phyloP scores from a whole-genome alignment of 2,888 invertebrate species.

The Nomada fabriciana region DNA sequence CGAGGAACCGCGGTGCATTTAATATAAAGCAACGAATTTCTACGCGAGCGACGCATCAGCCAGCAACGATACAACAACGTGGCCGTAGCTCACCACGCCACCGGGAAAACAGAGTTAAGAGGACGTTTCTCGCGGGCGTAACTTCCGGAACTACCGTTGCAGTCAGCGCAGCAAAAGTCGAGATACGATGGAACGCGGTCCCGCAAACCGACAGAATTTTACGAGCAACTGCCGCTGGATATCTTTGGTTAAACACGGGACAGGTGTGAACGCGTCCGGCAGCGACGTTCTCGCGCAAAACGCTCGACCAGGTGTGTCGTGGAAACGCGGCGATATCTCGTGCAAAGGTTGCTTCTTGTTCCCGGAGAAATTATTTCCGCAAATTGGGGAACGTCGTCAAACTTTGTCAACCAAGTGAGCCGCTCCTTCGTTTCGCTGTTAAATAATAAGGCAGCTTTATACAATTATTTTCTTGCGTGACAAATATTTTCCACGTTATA shows the following conservation, averaged over 20 bases:
- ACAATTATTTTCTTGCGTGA: background rate
- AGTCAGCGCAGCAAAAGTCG: background rate
- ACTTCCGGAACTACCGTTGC: background rate
- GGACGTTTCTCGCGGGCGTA: background rate
- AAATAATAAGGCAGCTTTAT: too few species aligned
- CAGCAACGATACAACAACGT: background rate
- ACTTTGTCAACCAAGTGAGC: background rate
- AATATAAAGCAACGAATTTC: background rate
- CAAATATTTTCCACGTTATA: too few species aligned
- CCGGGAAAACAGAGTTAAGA: background rate
- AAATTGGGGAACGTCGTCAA: background rate
- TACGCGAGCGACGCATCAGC: background rate
- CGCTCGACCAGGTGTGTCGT: too few species aligned
- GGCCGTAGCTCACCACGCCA: background rate
- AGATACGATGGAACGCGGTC: conserved; percentile 1
- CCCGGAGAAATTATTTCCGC: too few species aligned
- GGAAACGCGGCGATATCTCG: too few species aligned
- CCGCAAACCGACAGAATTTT: background rate
- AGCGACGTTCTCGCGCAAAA: background rate
- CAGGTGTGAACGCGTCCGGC: background rate
- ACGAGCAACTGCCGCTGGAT: background rate
- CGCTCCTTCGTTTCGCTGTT: too few species aligned
- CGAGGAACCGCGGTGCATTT: background rate
- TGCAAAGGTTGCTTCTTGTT: background rate
- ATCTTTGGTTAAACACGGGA: background rate